Evolutionary conservation across 2,113 vertebrate species (phyloP).

Genomic region (Rhinopithecus roxellana): DNA sequence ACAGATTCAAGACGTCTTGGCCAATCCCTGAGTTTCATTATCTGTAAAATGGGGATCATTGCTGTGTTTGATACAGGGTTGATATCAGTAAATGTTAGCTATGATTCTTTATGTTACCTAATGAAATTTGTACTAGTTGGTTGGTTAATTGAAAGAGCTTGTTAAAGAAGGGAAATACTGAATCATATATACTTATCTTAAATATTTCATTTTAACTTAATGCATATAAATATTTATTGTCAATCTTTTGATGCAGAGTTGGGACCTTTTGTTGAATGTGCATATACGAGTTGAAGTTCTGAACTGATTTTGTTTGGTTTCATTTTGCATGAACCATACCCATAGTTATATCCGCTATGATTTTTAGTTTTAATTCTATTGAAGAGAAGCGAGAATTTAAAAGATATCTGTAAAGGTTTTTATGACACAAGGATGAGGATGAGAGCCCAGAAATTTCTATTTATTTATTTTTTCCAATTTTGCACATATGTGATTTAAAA

Average conservation of each 20-base stretch:
- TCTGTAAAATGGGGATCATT: neutral
- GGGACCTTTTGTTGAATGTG: neutral
- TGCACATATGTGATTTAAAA: neutral
- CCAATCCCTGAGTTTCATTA: neutral
- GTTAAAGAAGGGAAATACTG: neutral
- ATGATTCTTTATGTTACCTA: neutral
- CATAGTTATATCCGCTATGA: neutral
- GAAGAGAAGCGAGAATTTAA: neutral
- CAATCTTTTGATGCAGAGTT: neutral
- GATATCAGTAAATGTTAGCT: neutral
- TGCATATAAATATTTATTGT: neutral
- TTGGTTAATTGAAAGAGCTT: neutral
- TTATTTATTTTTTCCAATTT: neutral
- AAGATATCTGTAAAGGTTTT: neutral
- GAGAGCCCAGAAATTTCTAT: neutral
- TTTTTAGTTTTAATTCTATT: neutral
- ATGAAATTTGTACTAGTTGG: neutral
- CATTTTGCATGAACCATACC: neutral
- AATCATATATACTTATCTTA: neutral
- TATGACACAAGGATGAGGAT: neutral
- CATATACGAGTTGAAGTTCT: neutral
- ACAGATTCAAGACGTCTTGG: neutral
- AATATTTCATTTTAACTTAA: slow-evolving; percentile 10
- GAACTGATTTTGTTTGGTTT: slow-evolving; percentile 11
- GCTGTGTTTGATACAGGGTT: neutral